Conservation (phyloP, 2,113 vertebrate species). For the Nothocercus julius region DNA sequence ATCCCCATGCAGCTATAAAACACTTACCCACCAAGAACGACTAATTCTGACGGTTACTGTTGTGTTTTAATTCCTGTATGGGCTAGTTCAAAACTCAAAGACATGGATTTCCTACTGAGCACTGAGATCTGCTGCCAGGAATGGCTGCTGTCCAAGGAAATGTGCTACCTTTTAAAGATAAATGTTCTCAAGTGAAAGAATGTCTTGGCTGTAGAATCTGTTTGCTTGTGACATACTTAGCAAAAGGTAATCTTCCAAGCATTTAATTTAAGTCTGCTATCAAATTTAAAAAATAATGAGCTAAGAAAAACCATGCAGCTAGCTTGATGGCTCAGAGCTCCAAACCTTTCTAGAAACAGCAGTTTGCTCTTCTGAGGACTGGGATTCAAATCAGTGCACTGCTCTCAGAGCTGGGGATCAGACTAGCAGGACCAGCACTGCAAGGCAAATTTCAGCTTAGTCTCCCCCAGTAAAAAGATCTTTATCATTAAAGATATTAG, state of each 20-base stretch:
- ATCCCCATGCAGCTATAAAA: constrained; percentile 65
- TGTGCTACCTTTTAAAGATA: constrained; percentile 45
- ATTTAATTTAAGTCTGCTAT: neutral
- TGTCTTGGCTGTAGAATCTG: neutral
- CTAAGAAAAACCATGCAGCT: constrained; percentile 4
- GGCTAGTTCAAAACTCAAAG: constrained; percentile 42
- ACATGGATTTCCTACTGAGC: constrained; percentile 43
- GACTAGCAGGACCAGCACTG: neutral
- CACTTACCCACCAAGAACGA: constrained; percentile 62
- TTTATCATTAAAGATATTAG: neutral
- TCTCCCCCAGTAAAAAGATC: neutral
- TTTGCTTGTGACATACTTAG: constrained; percentile 13
- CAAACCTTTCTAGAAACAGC: neutral
- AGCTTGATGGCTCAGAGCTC: neutral
- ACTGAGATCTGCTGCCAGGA: constrained; percentile 54
- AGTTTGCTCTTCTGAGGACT: constrained; percentile 2
- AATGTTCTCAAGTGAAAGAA: constrained; percentile 45
- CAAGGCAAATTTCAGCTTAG: neutral
- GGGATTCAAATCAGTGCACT: neutral
- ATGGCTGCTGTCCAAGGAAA: constrained; percentile 49
- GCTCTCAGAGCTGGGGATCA: neutral
- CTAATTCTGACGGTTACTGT: constrained; percentile 59
- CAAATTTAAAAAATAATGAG: constrained; percentile 34
- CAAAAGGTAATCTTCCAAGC: constrained; percentile 13
- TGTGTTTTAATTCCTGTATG: constrained; percentile 58